phyloP scores from a whole-genome alignment of 2,113 vertebrate genomes.

The Phoenicopterus ruber region DNA sequence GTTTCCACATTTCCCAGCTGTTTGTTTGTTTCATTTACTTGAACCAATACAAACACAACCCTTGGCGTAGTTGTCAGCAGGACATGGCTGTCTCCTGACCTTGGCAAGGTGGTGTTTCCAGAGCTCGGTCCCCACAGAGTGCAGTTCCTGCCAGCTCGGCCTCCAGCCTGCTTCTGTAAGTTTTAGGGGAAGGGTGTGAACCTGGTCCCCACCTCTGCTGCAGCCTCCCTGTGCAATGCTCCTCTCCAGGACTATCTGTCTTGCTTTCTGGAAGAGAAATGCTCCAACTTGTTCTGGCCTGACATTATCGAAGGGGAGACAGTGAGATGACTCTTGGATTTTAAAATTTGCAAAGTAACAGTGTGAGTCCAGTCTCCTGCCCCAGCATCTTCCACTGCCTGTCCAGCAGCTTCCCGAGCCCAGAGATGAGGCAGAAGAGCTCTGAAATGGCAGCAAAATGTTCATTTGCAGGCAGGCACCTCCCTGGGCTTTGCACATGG shows the following conservation, averaged over 20 bases:
- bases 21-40: slow-evolving; percentile 40
- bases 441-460: neutral
- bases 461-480: neutral
- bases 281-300: neutral
- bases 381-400: neutral
- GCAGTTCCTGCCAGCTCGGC: neutral
- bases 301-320: neutral
- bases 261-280: neutral
- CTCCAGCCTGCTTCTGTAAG: neutral
- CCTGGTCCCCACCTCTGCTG: neutral
- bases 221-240: neutral
- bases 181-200: neutral
- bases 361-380: neutral
- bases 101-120: slow-evolving; percentile 12
- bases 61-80: neutral
- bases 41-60: neutral
- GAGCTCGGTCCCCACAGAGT: neutral
- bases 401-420: neutral
- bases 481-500: neutral
- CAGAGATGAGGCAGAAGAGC: neutral
- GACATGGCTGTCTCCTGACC: neutral
- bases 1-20: slow-evolving; percentile 52
- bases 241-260: neutral
- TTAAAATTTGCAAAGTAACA: neutral
- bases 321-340: neutral